Base-by-base conservation (phyloP, 1,140 invertebrate genomes). In the Halotydeus destructor region DNA sequence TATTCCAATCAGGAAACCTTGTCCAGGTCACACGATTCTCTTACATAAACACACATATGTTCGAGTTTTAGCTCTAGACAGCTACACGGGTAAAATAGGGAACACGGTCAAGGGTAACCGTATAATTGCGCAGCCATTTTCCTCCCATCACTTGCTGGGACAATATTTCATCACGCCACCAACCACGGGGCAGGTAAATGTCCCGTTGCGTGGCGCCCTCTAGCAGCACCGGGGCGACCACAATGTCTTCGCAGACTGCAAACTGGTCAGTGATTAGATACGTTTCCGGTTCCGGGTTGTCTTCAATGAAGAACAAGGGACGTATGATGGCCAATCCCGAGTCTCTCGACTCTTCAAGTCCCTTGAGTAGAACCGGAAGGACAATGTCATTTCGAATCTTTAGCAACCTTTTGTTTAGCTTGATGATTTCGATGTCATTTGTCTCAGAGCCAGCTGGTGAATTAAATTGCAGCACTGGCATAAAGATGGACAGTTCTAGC, bases 381-480 rank as follows among this genome's bases (percentile, higher is more conserved):
- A 57, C 45, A 18, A 53, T 45, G 26, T 38, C 41, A 45, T 50
- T 43, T 40, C 49, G 41, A 26, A 80, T 52, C 75, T 75, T 70
- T 12, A 84, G 56, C 2, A 83, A 57, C 0, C 77, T 73, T 11
- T 76, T 79, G 0, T 77, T 65, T 62, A 71, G 44, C 50, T 80
- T 72, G 1, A 80, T 59, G 1, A 84, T 71, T 28, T 69, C 65
- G 1, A 85, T 71, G 28, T 69, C 65, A 50, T 79, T 74, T 12
- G 74, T 61, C 52, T 86, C 91, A 52, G 82, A 76, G 53, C 75
- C 83, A 0, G 88, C 86, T 5, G 84, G 58, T 53, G 83, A 72
- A 0, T 80, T 83, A 50, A 88, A 89, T 55, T 88, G 77, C 55
- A 94, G 78, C 0, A 85, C 76, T 0, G 88, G 84, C 34, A 96